Conservation (phyloP, 2,797 vertebrate species). For the Acridotheres tristis region DNA sequence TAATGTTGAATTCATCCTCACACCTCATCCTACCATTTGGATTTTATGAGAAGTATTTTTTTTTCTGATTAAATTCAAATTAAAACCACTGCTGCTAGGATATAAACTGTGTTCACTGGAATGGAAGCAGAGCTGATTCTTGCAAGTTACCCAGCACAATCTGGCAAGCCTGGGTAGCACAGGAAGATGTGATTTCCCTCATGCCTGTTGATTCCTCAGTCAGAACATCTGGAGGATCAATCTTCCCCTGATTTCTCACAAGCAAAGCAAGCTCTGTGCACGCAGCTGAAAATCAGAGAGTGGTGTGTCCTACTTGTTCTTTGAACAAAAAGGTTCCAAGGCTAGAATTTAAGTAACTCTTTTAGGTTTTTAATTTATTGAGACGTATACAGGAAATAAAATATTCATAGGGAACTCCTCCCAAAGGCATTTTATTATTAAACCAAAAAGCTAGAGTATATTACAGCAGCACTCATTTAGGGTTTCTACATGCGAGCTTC, state of each 20-base stretch:
- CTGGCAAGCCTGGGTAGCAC: neutral
- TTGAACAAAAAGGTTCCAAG: constrained; percentile 28
- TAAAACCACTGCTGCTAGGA: neutral
- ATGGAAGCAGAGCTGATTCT: neutral
- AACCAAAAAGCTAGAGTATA: constrained; percentile 17
- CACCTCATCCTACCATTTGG: neutral
- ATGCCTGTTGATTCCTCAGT: neutral
- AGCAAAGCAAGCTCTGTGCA: neutral
- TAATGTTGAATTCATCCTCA: neutral
- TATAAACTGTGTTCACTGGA: neutral
- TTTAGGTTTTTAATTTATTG: constrained; percentile 54
- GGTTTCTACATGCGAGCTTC: neutral
- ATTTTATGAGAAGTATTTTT: neutral
- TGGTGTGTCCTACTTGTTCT: neutral
- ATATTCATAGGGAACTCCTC: constrained; percentile 57
- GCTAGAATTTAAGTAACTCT: constrained; percentile 43
- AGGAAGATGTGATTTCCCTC: neutral
- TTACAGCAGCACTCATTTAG: constrained; percentile 45
- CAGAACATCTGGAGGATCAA: neutral
- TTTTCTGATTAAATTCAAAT: neutral
- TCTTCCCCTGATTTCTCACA: neutral
- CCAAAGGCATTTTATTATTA: constrained; percentile 62
- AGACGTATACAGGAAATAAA: constrained; percentile 48
- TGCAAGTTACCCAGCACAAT: neutral
- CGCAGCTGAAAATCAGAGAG: neutral